Percentiles rank a stretch among this genome's conserved stretches.
Evolutionary conservation across 2,113 vertebrate species (phyloP).

Genomic region (Malurus elegans): DNA sequence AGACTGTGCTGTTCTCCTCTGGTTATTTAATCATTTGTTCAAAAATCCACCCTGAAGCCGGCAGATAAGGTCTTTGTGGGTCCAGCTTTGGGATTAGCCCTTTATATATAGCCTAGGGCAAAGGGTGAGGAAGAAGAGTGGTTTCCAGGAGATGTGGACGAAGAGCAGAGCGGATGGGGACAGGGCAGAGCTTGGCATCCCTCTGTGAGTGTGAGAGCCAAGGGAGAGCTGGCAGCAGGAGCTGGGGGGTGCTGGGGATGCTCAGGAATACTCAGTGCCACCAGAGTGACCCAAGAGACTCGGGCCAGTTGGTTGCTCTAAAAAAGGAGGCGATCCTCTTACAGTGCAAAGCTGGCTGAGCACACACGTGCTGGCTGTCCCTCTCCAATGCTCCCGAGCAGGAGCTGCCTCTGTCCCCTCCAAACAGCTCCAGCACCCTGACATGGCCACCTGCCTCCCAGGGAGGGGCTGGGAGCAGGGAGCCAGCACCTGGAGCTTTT

Average conservation of each 20-base stretch:
- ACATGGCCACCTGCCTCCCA: background rate
- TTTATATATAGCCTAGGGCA: background rate
- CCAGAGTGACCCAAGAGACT: background rate
- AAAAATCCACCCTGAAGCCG: background rate
- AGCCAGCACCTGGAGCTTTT: constrained; percentile 17
- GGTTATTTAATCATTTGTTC: background rate
- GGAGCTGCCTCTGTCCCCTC: background rate
- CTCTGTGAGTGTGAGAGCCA: background rate
- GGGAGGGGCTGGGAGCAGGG: background rate
- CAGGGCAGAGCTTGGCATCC: background rate
- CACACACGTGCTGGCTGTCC: rapidly evolving
- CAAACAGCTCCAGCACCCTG: background rate
- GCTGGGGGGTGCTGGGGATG: background rate
- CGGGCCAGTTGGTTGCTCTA: rapidly evolving
- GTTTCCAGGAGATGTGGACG: background rate
- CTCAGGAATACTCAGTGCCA: background rate
- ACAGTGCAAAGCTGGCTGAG: background rate
- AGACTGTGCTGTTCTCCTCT: background rate
- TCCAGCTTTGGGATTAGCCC: background rate
- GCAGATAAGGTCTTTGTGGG: background rate
- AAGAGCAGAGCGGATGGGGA: background rate
- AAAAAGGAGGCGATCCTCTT: background rate
- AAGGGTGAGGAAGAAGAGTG: background rate
- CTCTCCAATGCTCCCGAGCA: background rate
- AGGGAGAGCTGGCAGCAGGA: background rate